Evolutionary conservation across 1,140 invertebrate species (phyloP), one percentile per base, ranked within the genome.

Genomic region (Drosophila carrolli): DNA sequence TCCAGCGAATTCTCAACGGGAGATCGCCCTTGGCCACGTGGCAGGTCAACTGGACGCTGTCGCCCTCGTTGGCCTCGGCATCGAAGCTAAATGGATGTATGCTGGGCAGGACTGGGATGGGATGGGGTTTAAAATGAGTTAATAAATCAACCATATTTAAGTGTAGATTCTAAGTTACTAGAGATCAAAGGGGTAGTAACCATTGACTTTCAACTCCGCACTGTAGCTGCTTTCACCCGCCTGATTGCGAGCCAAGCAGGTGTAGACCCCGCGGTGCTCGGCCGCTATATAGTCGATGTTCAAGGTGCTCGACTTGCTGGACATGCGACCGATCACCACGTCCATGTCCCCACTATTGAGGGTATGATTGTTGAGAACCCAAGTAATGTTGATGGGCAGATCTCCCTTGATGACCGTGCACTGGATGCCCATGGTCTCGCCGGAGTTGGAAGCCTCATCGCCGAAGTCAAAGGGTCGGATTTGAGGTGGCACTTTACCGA

Each of bases 371-470:
- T 94, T 90, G n/a, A 93, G 90, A 5, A 86, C 88, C 97, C 97
- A 98, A 40, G 93, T 93, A 62, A 97, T 96, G 56, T 95, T 95
- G 55, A 98, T 93, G 6, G 97, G 97, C 75, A 95, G 93, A 91
- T 98, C 97, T 16, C 97, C 97, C 91, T 97, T 97, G 74, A 95
- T 95, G 9, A 98, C 95, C 23, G 96, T 95, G 93, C 97, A 98
- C 95, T 95, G 43, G 94, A 94, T 61, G 96, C 93, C 35, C 44
- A 94, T 94, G 77, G 94, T 94, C 66, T 96, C 95, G 40, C 95
- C 96, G 16, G 94, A 95, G 37, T 96, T 96, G 13, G 95, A 94
- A 16, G 94, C 93, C 75, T 96, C 95, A 16, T 95, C 94, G 72
- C 95, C 95, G 90, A 96, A 96, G 79, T 95, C 94, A 86, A 96